These are phyloP conservation scores for Hemithea aestivaria DNA, from an alignment of 2,888 invertebrate species.

Conservation along the genomic window DNA sequence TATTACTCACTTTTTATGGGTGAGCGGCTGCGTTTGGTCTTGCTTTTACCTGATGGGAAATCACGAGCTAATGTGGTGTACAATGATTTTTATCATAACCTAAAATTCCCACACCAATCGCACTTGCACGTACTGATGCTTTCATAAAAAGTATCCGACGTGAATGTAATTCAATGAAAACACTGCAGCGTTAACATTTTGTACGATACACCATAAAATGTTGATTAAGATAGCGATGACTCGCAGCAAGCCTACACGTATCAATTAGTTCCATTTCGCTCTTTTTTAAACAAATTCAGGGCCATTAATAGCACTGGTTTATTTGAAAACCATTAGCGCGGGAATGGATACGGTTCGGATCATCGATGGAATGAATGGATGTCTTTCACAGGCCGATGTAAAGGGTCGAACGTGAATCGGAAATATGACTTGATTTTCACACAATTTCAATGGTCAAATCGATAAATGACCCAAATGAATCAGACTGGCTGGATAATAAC, in stretches of 20 bases:
- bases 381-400: slow-evolving; percentile 50
- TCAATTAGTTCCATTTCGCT: slow-evolving; percentile 53
- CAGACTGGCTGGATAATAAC: slow-evolving; percentile 10
- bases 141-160: too few relatives aligned
- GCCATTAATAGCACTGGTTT: slow-evolving; percentile 58
- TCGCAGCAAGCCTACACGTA: slow-evolving; percentile 22
- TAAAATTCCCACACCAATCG: too few relatives aligned
- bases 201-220: background rate
- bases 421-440: slow-evolving; percentile 40
- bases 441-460: slow-evolving; percentile 31
- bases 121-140: too few relatives aligned
- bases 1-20: slow-evolving; percentile 9
- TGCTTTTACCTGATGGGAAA: background rate
- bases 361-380: slow-evolving; percentile 57
- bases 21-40: too few relatives aligned
- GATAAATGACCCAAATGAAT: slow-evolving; percentile 19
- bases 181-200: too few relatives aligned
- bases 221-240: slow-evolving; percentile 11
- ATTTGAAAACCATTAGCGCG: slow-evolving; percentile 69
- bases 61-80: background rate
- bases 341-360: slow-evolving; percentile 54
- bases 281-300: slow-evolving; percentile 51
- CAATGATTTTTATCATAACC: slow-evolving; percentile 1
- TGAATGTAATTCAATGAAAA: too few relatives aligned
- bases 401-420: slow-evolving; percentile 44